Evolutionary conservation across 2,888 invertebrate genomes (phyloP), one percentile per base, ranked within the genome.

Genomic region (Uloborus plumipes): DNA sequence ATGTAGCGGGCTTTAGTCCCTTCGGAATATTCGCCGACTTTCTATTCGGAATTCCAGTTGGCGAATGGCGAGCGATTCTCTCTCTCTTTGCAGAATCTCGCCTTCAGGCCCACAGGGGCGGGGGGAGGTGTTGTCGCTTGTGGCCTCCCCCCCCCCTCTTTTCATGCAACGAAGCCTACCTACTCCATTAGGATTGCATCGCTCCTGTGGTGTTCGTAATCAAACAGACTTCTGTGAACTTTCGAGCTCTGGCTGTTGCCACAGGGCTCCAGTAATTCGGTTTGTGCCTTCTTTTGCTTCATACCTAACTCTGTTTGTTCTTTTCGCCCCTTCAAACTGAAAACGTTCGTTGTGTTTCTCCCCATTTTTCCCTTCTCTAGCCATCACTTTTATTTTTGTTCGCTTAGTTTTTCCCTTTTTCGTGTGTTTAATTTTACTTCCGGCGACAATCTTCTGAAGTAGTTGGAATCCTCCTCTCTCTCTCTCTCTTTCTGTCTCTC

Each of bases 201-300:
- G 47, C 77, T 81, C 80, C 80, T 81, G 22, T 71, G 75, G 81
- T 76, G 81, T 82, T 82, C 49, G 81, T 71, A 82, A 82, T 82
- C 81, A 82, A 82, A 82, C 81, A 82, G 66, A 66, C 75, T 82
- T 71, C 71, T 82, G 81, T 82, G 81, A 82, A 82, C 71, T 82
- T 82, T 82, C 81, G 81, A 76, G 81, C 81, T 31, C 75, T 13
- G 2, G 61, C 67, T 50, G 55, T 82, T 61, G 81, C 81, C 71
- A 39, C 26, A 66, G 75, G 81, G 50, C 55, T 39, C 31, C 31
- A 49, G 66, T 82, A 82, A 82, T 76, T 76, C 81, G 61, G 81
- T 82, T 82, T 81, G 78, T 59, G 71, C 49, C n/a, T 70, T 59
- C 70, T 50, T 70, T 70, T 59, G 26, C 67, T 64, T 70, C 67